phyloP scores from a whole-genome alignment of 2,888 invertebrate genomes.

The Melipona beecheii region DNA sequence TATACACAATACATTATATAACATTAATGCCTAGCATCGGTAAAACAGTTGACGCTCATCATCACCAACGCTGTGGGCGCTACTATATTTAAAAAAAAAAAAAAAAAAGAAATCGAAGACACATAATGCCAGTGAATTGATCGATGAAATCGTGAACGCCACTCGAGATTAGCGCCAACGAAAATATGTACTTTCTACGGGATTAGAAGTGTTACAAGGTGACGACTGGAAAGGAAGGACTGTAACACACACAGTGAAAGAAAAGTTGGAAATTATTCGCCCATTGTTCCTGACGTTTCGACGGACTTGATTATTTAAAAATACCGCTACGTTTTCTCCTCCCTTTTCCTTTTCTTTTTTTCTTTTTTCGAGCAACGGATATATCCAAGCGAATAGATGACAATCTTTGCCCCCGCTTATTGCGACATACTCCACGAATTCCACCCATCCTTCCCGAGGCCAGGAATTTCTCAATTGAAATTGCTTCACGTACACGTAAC shows the following conservation, averaged over 20 bases:
- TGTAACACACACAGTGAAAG: background rate
- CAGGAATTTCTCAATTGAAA: constrained; percentile 35
- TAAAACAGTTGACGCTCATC: no score
- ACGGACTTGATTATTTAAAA: background rate
- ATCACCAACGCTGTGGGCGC: no score
- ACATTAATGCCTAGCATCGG: no score
- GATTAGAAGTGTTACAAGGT: constrained; percentile 5
- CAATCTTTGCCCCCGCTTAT: background rate
- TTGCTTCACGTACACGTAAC: constrained; percentile 12
- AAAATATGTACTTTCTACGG: background rate
- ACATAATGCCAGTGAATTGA: background rate
- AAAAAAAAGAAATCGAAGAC: no score
- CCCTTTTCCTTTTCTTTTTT: no score
- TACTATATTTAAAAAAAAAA: no score
- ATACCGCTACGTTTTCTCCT: background rate
- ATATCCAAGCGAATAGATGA: background rate
- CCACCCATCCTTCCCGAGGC: background rate
- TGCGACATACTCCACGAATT: constrained; percentile 19
- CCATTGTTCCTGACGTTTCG: background rate
- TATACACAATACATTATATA: no score
- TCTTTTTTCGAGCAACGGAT: background rate
- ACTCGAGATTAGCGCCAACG: background rate
- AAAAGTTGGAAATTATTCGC: background rate
- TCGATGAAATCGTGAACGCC: background rate
- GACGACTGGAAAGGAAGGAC: background rate